Conservation (phyloP, 2,797 vertebrate species). For the Pangasius larnaudii region DNA sequence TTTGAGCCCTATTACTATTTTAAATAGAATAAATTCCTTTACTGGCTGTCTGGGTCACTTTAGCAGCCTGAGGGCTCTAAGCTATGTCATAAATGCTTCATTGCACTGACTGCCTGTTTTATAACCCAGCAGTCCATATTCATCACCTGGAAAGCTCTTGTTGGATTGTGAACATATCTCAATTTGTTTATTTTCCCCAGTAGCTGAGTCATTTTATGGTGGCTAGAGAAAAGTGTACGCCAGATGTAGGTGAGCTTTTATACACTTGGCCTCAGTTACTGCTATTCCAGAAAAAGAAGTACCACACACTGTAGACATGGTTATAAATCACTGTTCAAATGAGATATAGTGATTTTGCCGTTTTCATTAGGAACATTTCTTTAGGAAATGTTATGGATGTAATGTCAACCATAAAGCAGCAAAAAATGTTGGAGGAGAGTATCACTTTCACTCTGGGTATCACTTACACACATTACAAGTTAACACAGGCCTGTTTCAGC, state of each 20-base stretch:
- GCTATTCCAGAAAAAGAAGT: neutral
- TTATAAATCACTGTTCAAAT: neutral
- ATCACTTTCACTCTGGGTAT: neutral
- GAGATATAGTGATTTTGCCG: neutral
- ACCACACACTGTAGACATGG: neutral
- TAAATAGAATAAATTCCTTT: constrained; percentile 23
- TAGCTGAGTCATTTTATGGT: constrained; percentile 15
- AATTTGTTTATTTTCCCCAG: constrained; percentile 4
- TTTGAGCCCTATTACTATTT: constrained; percentile 9
- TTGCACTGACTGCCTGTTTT: constrained; percentile 32
- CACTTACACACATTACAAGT: neutral
- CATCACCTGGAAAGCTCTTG: constrained; percentile 9
- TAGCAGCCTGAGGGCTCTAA: constrained; percentile 1
- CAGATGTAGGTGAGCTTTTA: neutral
- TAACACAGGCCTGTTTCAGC: constrained; percentile 25
- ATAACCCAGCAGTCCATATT: constrained; percentile 7
- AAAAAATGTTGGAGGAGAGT: neutral
- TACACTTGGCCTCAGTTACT: neutral
- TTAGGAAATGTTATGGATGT: neutral
- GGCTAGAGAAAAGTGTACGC: neutral
- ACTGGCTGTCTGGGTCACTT: constrained; percentile 25
- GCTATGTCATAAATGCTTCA: constrained; percentile 40
- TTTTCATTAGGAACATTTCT: neutral
- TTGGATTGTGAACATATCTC: neutral
- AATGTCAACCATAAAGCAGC: neutral